Base-by-base conservation (phyloP, 2,797 vertebrate genomes). In the Morelia viridis region DNA sequence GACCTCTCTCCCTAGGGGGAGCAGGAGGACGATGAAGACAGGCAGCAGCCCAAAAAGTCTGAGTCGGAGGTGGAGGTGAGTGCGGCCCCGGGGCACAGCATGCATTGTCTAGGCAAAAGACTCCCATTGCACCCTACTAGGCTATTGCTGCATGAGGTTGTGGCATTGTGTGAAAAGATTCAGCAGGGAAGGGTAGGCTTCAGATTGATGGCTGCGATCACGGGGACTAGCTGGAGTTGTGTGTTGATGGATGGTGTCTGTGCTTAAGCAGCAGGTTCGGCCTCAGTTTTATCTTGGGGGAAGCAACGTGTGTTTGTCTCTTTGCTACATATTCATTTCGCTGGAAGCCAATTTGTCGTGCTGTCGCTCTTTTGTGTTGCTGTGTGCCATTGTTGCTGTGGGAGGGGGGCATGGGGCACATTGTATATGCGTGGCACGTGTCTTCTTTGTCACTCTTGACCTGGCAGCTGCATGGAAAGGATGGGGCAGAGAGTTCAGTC, bases 51-150 rank as follows among this genome's bases (percentile, higher is more conserved):
- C 90, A 98, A 98, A 96, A 98, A 98, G 97, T 99, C 98, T 0
- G 99, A 99, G 96, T 98, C 98, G 0, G 99, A 99, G 96, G 99
- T 99, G 91, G 99, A 99, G 98, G 99, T 99, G 96, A 97, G 98
- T 94, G 56, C 0, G 10, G 76, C 1, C 89, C 92, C 90, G 90
- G 93, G 5, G 31, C 0, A 5, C 83, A 92, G 57, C 88, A 83
- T 0, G 92, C 89, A 24, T 88, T 90, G 92, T 84, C 50, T 90
- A 92, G 92, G 92, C 85, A 92, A 71, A 85, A 46, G 85, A 84
- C 65, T 53, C 12, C 85, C 92, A 58, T 24, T 71, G n/a, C 89
- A 83, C 60, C 89, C 50, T 76, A n/a, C 65, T n/a, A 89, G 89
- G 68, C 85, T 64, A 26, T 64, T 90, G 68, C 92, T 90, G 92